A percentile compares a stretch with the other conserved stretches of the same genome.
Evolutionary conservation across 2,113 vertebrate genomes (phyloP).

Genomic region (Climacteris rufus): DNA sequence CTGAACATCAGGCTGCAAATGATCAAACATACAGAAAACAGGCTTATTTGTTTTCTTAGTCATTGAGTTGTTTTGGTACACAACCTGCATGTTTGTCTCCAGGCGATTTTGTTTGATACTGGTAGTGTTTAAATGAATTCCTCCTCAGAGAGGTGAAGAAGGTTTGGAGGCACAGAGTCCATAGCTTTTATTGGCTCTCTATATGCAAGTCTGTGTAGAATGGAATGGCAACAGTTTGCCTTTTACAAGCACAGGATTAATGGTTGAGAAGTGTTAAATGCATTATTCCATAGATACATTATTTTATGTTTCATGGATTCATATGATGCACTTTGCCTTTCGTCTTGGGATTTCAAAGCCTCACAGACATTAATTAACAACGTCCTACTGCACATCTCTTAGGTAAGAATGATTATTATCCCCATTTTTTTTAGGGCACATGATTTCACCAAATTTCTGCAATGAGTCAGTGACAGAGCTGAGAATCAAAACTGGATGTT

Average conservation of each 20-base stretch:
- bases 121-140: not conserved
- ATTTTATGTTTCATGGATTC: not conserved
- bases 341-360: not conserved
- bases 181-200: not conserved
- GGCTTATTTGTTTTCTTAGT: not conserved
- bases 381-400: not conserved
- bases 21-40: not conserved
- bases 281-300: not conserved
- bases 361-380: not conserved
- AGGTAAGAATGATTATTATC: not conserved
- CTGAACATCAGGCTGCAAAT: not conserved
- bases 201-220: not conserved
- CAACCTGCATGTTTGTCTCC: not conserved
- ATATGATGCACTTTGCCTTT: not conserved
- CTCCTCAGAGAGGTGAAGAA: not conserved
- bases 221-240: not conserved
- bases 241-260: not conserved
- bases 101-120: not conserved
- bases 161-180: not conserved
- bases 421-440: not conserved
- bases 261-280: not conserved
- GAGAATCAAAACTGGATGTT: not conserved
- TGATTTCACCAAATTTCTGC: not conserved
- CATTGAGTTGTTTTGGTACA: not conserved
- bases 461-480: not conserved